Base-by-base conservation (phyloP, 2,113 vertebrate species). In the Cynoglossus semilaevis region DNA sequence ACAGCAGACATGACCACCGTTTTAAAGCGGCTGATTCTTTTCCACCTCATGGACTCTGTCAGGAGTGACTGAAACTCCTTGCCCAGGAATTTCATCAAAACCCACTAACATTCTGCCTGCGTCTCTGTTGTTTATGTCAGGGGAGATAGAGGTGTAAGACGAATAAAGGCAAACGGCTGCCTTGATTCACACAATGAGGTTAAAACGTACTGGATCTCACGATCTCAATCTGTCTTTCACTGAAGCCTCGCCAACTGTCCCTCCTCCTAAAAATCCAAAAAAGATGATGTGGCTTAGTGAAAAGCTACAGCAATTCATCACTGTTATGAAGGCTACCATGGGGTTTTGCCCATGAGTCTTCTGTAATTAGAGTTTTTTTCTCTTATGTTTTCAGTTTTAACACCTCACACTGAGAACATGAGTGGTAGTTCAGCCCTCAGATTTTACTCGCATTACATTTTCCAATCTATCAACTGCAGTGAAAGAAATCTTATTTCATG, bases 281-380 rank as follows among this genome's bases (percentile, higher is more conserved):
- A 68, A 51, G 60, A 51, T 80, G 70, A 79, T 72, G 67, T 59
- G 69, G 69, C 58, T 70, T 45, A 64, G 61, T 29, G 29, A 56
- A 61, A 67, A 12, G 53, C 77, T 56, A 54, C 50, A 34, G 61
- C 66, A 70, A 77, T 86, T 87, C 78, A 81, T 87, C 87, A 86
- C 77, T 79, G 77, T 85, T 85, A 74, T 74, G 75, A 86, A 77
- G 58, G 78, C 72, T 77, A 83, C 79, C 83, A 66, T 77, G 82
- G 75, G 81, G 82, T 68, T 64, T 74, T 80, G 76, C 77, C 73
- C 77, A 68, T 71, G 53, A 73, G 77, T 76, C 64, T 50, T 86
- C 79, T 79, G 68, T 74, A 72, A 77, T 79, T 84, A 82, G 62
- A 62, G 79, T 18, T 77, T 48, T 67, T 77, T 78, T 80, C 61